Evolutionary conservation across 2,113 vertebrate genomes (phyloP).

Genomic region (Tragelaphus scriptus): DNA sequence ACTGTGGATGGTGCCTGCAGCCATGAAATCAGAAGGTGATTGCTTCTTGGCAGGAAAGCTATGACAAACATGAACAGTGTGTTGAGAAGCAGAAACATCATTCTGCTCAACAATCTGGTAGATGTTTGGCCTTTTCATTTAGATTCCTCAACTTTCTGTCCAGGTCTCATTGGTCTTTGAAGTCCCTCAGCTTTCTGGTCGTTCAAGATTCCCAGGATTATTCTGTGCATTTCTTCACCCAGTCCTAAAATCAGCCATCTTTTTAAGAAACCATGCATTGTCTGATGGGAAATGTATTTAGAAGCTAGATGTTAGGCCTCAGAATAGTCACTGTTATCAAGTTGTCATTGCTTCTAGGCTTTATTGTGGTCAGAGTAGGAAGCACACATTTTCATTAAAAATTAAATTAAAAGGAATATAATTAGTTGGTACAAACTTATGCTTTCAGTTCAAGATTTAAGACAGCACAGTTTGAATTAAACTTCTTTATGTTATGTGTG

Average conservation of each 20-base stretch:
- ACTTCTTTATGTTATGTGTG: not conserved
- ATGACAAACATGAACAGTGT: not conserved
- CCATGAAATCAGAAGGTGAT: not conserved
- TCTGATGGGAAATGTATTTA: not conserved
- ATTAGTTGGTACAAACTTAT: not conserved
- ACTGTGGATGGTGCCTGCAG: not conserved
- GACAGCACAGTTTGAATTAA: not conserved
- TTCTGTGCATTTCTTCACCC: not conserved
- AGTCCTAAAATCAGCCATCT: not conserved
- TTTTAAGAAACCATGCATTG: not conserved
- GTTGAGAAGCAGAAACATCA: not conserved
- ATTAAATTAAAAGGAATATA: not conserved
- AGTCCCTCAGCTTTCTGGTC: not conserved
- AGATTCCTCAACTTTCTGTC: not conserved
- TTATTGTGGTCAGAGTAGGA: not conserved
- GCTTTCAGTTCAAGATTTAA: not conserved
- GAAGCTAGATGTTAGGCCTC: not conserved
- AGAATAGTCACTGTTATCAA: not conserved
- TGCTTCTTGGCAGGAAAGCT: not conserved
- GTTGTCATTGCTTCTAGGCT: not conserved
- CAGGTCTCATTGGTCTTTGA: not conserved
- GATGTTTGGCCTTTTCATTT: not conserved
- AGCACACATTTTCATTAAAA: not conserved
- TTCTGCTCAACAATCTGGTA: not conserved
- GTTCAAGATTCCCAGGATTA: not conserved